Evolutionary conservation across 37 sponge, comb jelly and placozoan genomes (phyloP).

Genomic region (Petrosia ficiformis): DNA sequence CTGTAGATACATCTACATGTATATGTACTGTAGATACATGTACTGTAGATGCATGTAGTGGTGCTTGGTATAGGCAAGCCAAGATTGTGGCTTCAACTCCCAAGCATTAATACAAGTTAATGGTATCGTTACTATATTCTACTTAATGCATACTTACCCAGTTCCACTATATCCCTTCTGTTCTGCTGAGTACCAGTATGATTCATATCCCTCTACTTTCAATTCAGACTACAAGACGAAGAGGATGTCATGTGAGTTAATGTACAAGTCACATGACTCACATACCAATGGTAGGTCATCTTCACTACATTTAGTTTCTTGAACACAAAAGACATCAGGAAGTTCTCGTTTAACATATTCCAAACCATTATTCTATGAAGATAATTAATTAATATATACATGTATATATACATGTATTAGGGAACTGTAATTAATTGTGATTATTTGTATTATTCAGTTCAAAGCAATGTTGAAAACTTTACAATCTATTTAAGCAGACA

Average conservation of each 20-base stretch:
- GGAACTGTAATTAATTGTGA: too few relatives aligned
- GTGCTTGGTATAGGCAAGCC: too few relatives aligned
- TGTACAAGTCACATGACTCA: background rate
- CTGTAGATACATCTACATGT: too few relatives aligned
- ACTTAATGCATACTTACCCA: conserved; percentile 36
- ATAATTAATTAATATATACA: background rate
- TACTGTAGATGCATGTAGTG: too few relatives aligned
- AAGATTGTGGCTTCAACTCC: too few relatives aligned
- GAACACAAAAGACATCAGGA: conserved; percentile 80
- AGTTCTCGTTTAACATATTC: conserved; percentile 45
- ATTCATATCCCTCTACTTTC: conserved; percentile 72
- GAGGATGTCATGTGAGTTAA: background rate
- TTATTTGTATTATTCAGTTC: too few relatives aligned
- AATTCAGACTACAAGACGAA: conserved; percentile 26
- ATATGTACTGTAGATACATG: too few relatives aligned
- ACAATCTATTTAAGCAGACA: too few relatives aligned
- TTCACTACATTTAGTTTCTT: conserved; percentile 82
- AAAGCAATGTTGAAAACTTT: too few relatives aligned
- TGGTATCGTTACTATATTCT: background rate
- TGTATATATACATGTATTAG: too few relatives aligned
- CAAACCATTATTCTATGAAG: conserved; percentile 28
- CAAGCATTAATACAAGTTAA: background rate
- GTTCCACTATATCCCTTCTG: conserved; percentile 94
- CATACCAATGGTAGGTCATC: conserved; percentile 46
- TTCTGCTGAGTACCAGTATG: conserved; percentile 69